phyloP scores from a whole-genome alignment of 2,113 vertebrate genomes.

The human region DNA sequence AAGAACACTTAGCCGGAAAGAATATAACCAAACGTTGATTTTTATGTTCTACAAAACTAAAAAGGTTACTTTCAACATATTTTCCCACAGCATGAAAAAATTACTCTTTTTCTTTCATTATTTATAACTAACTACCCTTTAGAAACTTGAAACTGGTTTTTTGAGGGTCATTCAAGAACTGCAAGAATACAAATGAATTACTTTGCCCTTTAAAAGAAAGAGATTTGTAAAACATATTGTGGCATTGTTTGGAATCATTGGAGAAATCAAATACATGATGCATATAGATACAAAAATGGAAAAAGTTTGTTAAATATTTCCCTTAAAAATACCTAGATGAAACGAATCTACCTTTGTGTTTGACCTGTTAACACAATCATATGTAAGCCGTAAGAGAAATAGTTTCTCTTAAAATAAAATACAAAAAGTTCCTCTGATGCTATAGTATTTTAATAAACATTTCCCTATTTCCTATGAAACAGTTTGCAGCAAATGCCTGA shows the following conservation, averaged over 20 bases:
- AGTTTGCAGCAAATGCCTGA: background rate
- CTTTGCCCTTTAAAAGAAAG: background rate
- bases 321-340: background rate
- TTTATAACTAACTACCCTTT: background rate
- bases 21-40: conserved; percentile 32
- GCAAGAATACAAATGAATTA: background rate
- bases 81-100: background rate
- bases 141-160: background rate
- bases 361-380: background rate
- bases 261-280: background rate
- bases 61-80: background rate
- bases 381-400: background rate
- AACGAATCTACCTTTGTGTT: background rate
- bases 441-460: background rate
- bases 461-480: background rate
- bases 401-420: background rate
- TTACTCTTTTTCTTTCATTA: conserved; percentile 9
- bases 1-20: background rate
- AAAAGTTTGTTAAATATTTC: background rate
- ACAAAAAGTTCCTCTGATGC: background rate
- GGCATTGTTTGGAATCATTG: background rate
- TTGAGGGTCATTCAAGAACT: background rate
- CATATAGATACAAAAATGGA: background rate
- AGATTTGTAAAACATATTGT: background rate
- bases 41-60: background rate